phyloP scores from a whole-genome alignment of 2,888 invertebrate species.

The Hybos culiciformis region DNA sequence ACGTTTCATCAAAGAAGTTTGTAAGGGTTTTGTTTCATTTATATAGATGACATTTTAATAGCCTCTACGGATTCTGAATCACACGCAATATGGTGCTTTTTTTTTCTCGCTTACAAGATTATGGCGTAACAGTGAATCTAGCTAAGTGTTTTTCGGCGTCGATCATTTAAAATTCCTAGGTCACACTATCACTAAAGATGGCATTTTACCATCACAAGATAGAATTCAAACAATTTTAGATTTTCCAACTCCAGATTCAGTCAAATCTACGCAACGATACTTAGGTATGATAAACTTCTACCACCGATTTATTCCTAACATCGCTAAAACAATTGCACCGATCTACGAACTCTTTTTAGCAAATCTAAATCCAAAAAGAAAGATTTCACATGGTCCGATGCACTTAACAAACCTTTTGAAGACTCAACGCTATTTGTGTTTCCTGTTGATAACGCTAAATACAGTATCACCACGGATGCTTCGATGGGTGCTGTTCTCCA shows the following conservation, averaged over 20 bases:
- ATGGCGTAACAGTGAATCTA: conserved; percentile 1
- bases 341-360: neutral
- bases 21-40: neutral
- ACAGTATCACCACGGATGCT: neutral
- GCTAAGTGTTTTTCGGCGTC: conserved; percentile 7
- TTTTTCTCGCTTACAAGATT: neutral
- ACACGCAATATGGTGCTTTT: neutral
- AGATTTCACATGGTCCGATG: conserved; percentile 1
- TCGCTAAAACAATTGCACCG: neutral
- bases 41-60: neutral
- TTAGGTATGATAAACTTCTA: conserved; percentile 4
- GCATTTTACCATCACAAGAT: neutral
- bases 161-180: conserved; percentile 4
- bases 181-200: neutral
- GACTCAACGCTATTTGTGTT: no score
- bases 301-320: conserved; percentile 4
- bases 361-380: neutral
- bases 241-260: conserved; percentile 1
- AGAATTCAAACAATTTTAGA: neutral
- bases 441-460: conserved; percentile 1
- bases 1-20: neutral
- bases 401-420: neutral
- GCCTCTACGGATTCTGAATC: neutral
- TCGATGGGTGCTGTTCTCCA: conserved; percentile 3
- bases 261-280: neutral